Evolutionary conservation across 2,888 invertebrate species (phyloP), one percentile per base, ranked within the genome.

Genomic region (Augochlorella aurata): DNA sequence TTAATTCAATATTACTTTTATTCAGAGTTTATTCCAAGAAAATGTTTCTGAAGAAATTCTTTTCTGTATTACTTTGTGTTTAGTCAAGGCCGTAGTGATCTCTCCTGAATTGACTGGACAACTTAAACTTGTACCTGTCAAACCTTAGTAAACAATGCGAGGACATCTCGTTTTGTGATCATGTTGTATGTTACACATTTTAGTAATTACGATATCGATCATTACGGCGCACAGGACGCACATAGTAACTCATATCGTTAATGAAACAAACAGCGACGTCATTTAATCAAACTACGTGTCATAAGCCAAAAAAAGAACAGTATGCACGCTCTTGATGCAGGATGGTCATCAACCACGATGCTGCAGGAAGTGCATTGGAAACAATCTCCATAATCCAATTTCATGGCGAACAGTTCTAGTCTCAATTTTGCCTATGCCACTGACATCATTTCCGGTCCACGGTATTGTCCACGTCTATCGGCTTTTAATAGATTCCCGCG

Each of bases 341-440:
- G 24, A 47, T 16, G 38, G 66, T 83, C 73, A 74, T 77, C 77
- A 81, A 82, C 77, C 50, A 63, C 66, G 82, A 70, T 47, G 61
- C 52, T 77, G 66, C 67, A 50, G 50, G 74, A 74, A 72, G 45
- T 66, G 47, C 82, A 54, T 69, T 69, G 70, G 49, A 58, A 45
- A 76, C 69, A 50, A 69, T 45, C 69, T 24, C 67, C 77, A 52
- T 74, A 63, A 77, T 82, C 63, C 78, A 83, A 83, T 83, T 83
- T 72, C 72, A 70, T 77, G 67, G 63, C 65, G 63, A 82, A 80
- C 74, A 52, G 69, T 77, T 67, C 73, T 66, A 77, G 71, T 54
- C 77, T 77, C 82, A 67, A 82, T 83, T 82, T 63, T 63, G 74
- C 47, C 74, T 74, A 63, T 71, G 71, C 71, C 82, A 63, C 74